Base-by-base conservation (phyloP, 2,888 invertebrate species). In the Uloborus plumipes region DNA sequence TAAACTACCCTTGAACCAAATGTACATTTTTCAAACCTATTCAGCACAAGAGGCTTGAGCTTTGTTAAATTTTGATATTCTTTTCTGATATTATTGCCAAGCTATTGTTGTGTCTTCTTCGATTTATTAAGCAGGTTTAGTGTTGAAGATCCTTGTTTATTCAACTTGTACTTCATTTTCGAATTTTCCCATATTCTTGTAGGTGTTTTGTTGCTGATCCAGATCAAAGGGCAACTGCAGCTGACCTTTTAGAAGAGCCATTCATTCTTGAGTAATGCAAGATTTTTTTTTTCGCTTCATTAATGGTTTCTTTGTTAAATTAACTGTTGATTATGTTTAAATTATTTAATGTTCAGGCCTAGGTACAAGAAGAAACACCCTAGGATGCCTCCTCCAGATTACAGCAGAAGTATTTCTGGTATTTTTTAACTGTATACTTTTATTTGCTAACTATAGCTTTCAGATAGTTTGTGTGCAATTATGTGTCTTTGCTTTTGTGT, bases 131-230 rank as follows among this genome's bases (percentile, higher is more conserved):
- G 4, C 4, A 4, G 26, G 4, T 26, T 11, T 39, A 66, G 39
- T 39, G 1, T 39, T 39, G 11, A 39, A 1, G 39, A 77, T 26
- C 65, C 7, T 39, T 11, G 39, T 39, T 39, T 11, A 39, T 39
- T 39, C 1, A 39, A 39, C 9, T 39, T 39, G 39, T 39, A 39
- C 9, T 39, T 39, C 50, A 9, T 39, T 11, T 39, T 39, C 39
- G 9, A 39, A 11, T 2, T 39, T 39, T 39, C 39, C 9, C 11
- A 39, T 65, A 55, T 39, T 39, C 15, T 55, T 87, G 16, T 86
- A 90, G 90, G 20, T 99, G 99, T 89, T 99, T 99, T 90, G 95
- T 95, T 87, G 94, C 97, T 0, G 95, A 98, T 88, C 95, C 98
- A 0, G 93, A 94, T 85, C 92, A 94, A 85, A 91, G 99, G 85